Evolutionary conservation across 2,888 invertebrate species (phyloP), one percentile per base, ranked within the genome.

Genomic region (Orthosia cruda): DNA sequence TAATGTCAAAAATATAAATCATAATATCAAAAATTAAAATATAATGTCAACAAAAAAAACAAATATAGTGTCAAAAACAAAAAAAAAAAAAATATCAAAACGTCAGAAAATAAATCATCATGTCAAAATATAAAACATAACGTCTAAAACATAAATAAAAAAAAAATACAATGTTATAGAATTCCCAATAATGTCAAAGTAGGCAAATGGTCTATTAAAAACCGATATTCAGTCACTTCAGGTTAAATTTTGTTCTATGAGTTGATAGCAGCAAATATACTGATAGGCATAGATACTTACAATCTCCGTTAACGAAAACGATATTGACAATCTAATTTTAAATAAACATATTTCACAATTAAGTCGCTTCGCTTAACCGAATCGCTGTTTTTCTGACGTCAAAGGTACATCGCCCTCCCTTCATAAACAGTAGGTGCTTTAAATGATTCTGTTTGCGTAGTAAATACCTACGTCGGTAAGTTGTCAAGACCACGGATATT

Each of bases 401-500:
- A 61, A 54, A 59, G 61, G 73, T 77, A 80, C 70, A 59, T 78
- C 66, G 77, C 68, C 64, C 69, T 71, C 83, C 85, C 75, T 83
- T 85, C 84, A 80, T 79, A 78, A 87, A 73, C 87, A 85, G 79
- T 74, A 74, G 78, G 66, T 80, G 74, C 70, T 82, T 67, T 61
- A 74, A 76, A 80, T 70, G 70, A 80, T 70, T 81, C 76, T 72
- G 77, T 82, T 83, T 83, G 55, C 78, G 71, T 74, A 67, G 32
- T 74, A 75, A 59, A 64, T 78, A 80, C 62, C 83, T 70, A 74
- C 67, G 81, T 59, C 80, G 58, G 68, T 74, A 74, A 84, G 64
- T 80, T 85, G 85, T 87, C 85, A 85, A 80, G 68, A 77, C 63
- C 85, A 86, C 74, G 80, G 73, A 66, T 83, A 74, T 77, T 76